Percentiles rank a stretch among this genome's conserved stretches.
Conservation (phyloP, 2,113 vertebrate species). For the Brachypteracias leptosomus region DNA sequence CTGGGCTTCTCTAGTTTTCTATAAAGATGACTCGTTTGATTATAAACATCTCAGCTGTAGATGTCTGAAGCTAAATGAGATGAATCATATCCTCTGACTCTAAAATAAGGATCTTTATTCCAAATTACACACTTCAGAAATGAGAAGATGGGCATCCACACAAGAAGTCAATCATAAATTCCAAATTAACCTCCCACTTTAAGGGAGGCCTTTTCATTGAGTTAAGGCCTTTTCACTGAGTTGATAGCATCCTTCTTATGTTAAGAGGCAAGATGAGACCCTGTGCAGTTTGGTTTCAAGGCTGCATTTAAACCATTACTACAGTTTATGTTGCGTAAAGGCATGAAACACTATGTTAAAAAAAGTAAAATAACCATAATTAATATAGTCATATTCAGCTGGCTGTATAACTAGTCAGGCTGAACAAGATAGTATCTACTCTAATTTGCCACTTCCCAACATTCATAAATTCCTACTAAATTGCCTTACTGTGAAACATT, state of each 20-base stretch:
- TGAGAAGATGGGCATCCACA: slow-evolving; percentile 40
- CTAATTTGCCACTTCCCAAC: slow-evolving; percentile 30
- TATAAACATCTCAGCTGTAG: slow-evolving; percentile 59
- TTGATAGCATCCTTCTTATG: slow-evolving; percentile 23
- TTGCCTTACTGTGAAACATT: slow-evolving; percentile 23
- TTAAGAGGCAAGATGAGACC: slow-evolving; percentile 38
- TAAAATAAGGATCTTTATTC: slow-evolving; percentile 54
- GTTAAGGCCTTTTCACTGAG: slow-evolving; percentile 28
- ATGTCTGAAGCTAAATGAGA: slow-evolving; percentile 44
- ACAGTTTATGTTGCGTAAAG: slow-evolving; percentile 3
- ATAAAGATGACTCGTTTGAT: slow-evolving; percentile 28
- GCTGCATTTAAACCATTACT: slow-evolving; percentile 48
- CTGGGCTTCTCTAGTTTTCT: not conserved
- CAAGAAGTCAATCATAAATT: slow-evolving; percentile 51
- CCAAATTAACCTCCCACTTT: slow-evolving; percentile 36
- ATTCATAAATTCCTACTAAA: slow-evolving; percentile 47
- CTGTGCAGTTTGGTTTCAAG: slow-evolving; percentile 29
- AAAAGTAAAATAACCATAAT: slow-evolving; percentile 39
- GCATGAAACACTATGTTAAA: not conserved
- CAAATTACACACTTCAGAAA: slow-evolving; percentile 55
- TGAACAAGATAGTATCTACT: slow-evolving; percentile 25
- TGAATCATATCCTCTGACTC: slow-evolving; percentile 46
- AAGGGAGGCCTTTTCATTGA: slow-evolving; percentile 22
- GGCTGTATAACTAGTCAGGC: slow-evolving; percentile 21
- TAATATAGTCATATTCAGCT: slow-evolving; percentile 34